Evolutionary conservation across 2,888 invertebrate species (phyloP).

Genomic region (Caenorhabditis afra): DNA sequence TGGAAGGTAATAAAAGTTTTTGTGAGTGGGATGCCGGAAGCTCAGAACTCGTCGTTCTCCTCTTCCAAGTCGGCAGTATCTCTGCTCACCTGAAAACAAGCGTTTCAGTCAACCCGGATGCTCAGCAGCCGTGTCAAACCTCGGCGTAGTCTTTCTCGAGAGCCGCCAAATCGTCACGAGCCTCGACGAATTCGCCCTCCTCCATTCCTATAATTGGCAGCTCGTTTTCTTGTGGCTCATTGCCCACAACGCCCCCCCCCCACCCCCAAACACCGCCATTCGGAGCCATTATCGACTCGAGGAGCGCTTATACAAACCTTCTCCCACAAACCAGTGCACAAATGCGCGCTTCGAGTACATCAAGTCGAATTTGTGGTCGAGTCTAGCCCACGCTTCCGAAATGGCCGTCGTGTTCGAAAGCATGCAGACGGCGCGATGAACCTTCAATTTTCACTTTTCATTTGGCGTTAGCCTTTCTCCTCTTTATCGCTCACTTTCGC

Average conservation of each 20-base stretch:
- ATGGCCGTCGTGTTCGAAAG: conserved; percentile 93
- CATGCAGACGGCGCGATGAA: conserved; percentile 87
- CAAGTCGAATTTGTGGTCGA: conserved; percentile 85
- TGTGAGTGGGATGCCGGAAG: neutral
- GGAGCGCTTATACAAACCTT: conserved; percentile 58
- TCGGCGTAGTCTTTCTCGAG: conserved; percentile 62
- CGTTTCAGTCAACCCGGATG: no score
- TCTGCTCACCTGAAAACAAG: conserved; percentile 39
- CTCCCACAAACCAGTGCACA: conserved; percentile 71
- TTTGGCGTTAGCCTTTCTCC: no score
- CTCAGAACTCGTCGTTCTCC: conserved; percentile 54
- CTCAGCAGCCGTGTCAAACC: conserved; percentile 4
- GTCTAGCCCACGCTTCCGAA: conserved; percentile 87
- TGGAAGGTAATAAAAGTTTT: conserved; percentile 13
- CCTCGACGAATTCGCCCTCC: conserved; percentile 74
- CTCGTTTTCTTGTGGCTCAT: neutral
- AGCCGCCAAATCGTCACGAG: conserved; percentile 62
- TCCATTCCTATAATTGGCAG: conserved; percentile 66
- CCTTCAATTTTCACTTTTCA: conserved; percentile 63
- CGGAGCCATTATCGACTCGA: no score
- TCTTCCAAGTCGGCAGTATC: conserved; percentile 61
- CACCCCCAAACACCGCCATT: no score
- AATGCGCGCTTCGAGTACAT: conserved; percentile 73
- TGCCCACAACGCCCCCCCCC: neutral
- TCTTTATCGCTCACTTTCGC: conserved; percentile 76